phyloP scores from a whole-genome alignment of 2,888 invertebrate species.

The Epirrita christyi region DNA sequence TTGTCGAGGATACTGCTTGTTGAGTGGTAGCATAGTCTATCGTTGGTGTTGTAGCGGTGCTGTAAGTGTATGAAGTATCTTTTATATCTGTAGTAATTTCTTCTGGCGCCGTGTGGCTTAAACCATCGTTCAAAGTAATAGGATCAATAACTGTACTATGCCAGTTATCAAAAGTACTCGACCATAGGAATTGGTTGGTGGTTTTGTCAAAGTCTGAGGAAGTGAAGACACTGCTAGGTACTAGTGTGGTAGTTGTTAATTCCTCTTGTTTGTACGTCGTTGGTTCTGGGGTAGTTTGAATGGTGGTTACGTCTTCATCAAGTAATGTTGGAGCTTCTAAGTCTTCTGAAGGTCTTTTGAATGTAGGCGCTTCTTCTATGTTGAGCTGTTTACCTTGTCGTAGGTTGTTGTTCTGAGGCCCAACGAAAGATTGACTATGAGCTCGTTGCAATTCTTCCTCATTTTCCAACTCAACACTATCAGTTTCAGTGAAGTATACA shows the following conservation, averaged over 20 bases:
- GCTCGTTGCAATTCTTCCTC: constrained; percentile 88
- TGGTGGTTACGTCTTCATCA: constrained; percentile 57
- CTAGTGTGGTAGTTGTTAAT: constrained; percentile 59
- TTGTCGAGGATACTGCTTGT: constrained; percentile 63
- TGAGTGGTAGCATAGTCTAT: constrained; percentile 61
- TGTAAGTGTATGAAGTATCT: constrained; percentile 42
- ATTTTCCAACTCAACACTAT: constrained; percentile 79
- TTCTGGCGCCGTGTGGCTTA: constrained; percentile 72
- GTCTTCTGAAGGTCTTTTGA: constrained; percentile 70
- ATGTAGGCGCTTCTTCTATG: constrained; percentile 51
- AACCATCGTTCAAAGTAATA: constrained; percentile 88
- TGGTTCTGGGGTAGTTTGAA: constrained; percentile 58
- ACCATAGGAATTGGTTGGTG: constrained; percentile 76
- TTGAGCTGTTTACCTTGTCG: constrained; percentile 73
- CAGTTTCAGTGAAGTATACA: constrained; percentile 71
- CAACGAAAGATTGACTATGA: constrained; percentile 88
- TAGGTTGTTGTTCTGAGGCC: constrained; percentile 80
- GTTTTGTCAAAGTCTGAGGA: constrained; percentile 71
- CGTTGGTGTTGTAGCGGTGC: constrained; percentile 56
- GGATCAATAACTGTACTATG: constrained; percentile 90
- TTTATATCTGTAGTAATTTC: constrained; percentile 39
- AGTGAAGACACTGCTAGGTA: constrained; percentile 64
- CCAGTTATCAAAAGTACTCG: constrained; percentile 82
- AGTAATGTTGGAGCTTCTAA: constrained; percentile 72
- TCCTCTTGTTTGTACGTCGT: constrained; percentile 60